A percentile compares a stretch with the other conserved stretches of the same genome.
These are phyloP conservation scores for Channa maculata DNA, from an alignment of 2,113 vertebrate species.

Conservation along the genomic window DNA sequence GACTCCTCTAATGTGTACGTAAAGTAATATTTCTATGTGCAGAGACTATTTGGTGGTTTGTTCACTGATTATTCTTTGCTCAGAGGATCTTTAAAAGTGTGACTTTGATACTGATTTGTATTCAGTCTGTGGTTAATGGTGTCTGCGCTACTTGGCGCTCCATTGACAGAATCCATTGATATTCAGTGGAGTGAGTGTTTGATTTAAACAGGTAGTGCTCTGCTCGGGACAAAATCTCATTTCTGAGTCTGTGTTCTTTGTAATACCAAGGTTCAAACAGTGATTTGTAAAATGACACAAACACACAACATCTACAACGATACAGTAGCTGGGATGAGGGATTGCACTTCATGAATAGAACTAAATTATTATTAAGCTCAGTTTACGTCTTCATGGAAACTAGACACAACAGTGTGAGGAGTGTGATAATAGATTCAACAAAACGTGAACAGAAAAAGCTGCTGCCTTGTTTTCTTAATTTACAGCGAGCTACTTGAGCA, in stretches of 20 bases:
- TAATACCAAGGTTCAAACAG: slow-evolving; percentile 28
- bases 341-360: not conserved
- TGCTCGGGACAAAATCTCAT: slow-evolving; percentile 45
- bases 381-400: slow-evolving; percentile 7
- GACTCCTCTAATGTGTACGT: not conserved
- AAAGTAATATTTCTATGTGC: not conserved
- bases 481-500: not conserved
- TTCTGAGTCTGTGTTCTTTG: slow-evolving; percentile 35
- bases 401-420: not conserved
- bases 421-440: not conserved
- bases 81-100: slow-evolving; percentile 12
- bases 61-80: slow-evolving; percentile 6
- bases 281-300: slow-evolving; percentile 35
- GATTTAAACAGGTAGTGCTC: slow-evolving; percentile 53
- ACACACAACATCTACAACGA: slow-evolving; percentile 6
- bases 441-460: not conserved
- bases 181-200: slow-evolving; percentile 51
- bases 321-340: not conserved
- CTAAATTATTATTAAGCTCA: not conserved
- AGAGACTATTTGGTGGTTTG: not conserved
- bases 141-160: slow-evolving; percentile 31
- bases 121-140: slow-evolving; percentile 29
- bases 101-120: slow-evolving; percentile 49
- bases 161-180: slow-evolving; percentile 42
- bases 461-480: slow-evolving; percentile 13